Base-by-base conservation (phyloP, 2,888 invertebrate species). In the Heteropelma amictum region DNA sequence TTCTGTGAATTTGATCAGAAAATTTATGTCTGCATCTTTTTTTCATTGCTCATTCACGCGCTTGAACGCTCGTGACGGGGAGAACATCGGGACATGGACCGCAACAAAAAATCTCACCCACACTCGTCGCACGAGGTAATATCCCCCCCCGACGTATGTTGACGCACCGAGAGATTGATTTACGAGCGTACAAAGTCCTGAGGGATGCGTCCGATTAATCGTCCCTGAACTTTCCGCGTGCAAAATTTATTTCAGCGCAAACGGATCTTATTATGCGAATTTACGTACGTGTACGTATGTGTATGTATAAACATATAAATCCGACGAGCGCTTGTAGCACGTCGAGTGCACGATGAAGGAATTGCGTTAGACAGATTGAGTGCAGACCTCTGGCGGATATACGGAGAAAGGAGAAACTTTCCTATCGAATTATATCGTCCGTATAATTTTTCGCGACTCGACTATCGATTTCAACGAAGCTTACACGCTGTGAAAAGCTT, bases 141-240 rank as follows among this genome's bases (percentile, higher is more conserved):
- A 54, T 54, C 49, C 38, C 56, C 28, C 61, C 49, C 17, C 40
- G 56, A 70, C 67, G 71, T 70, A 71, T 61, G 71, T 75, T 75
- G 75, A 71, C 71, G 71, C 49, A 38, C 58, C 28, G 19, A 14
- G 63, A 21, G 70, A 70, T 45, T 77, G 76, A 77, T 77, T 77
- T 67, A 77, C 51, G 61, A 70, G 67, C 51, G 54, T 58, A 70
- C 70, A 74, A 74, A 75, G 74, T 67, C 51, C 63, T 33, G 70
- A 63, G 76, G 74, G 76, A 77, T 70, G 76, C 74, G 76, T 70
- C 74, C 74, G 74, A 77, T 77, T 77, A 77, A 77, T 77, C 67
- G 72, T 77, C 67, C 67, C 61, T 77, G 67, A 74, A 74, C 76
- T 77, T 74, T 77, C 38, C 74, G 75, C 75, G 75, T 68, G 45